Evolutionary conservation across 92 coral and sea anemone genomes (phyloP), one percentile per base, ranked within the genome.

Genomic region (Ricordea florida): DNA sequence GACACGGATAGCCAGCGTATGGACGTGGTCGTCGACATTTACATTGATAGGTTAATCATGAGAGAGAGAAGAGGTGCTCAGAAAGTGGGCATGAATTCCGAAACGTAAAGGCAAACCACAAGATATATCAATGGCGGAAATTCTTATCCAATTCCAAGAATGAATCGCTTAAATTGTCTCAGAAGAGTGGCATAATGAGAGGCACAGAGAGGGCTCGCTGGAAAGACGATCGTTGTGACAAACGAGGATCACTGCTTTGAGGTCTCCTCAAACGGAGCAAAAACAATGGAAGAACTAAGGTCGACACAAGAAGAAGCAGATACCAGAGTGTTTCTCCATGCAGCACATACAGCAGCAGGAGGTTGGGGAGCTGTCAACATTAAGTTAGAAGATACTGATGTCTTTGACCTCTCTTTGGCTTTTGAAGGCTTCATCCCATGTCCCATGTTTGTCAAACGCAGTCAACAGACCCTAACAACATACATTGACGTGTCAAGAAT

Each of bases 11-110:
- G n/a, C n/a, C n/a, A n/a, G n/a, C n/a, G 65, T 47, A 57, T 76
- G 26, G 84, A 76, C 20, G 66, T 83, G 41, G 79, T 83, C n/a
- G 75, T 83, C 43, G 89, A 83, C 32, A 78, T 76, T 10, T 84
- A 76, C 63, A 69, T 31, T 22, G 69, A 77, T 15, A 21, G 45
- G 10, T 68, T 84, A 5, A 84, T 84, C 36, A 84, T 6, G 89
- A 84, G 38, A 32, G 84, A 58, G 84, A 66, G 57, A 58, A 40
- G 14, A 41, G 80, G 76, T 79, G 89, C 3, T 68, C 72, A 1
- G 58, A 30, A 20, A 49, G 45, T 4, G 80, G 84, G 14, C 44
- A 59, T 21, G 66, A 76, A 59, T 76, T 76, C 16, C 57, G 79
- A 28, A 76, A 41, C 44, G 57, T 83, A 46, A 58, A 57, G 56